phyloP scores from a whole-genome alignment of 2,113 vertebrate species.

The Agelaius tricolor region DNA sequence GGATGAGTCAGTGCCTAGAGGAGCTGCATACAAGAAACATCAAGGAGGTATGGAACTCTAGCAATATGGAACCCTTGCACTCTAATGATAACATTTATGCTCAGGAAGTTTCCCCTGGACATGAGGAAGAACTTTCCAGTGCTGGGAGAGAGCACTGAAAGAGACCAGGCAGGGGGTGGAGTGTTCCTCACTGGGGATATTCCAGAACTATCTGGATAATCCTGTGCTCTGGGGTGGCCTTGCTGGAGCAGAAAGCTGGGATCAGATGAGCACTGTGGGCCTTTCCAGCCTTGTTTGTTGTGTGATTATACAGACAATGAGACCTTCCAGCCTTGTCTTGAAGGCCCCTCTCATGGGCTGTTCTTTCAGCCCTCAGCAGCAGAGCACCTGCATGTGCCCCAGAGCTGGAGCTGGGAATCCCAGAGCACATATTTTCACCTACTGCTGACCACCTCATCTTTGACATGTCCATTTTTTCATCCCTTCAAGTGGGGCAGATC shows the following conservation, averaged over 20 bases:
- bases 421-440: not conserved
- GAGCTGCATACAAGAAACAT: too few species aligned
- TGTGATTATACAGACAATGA: rapidly evolving
- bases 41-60: too few species aligned
- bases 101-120: not conserved
- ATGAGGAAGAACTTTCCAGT: not conserved
- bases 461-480: not conserved
- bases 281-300: not conserved
- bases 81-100: too few species aligned
- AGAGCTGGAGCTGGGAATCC: not conserved
- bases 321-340: not conserved
- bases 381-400: rapidly evolving
- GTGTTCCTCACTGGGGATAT: not conserved
- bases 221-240: not conserved
- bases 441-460: not conserved
- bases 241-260: not conserved
- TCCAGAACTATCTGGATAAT: not conserved
- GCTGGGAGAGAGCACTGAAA: not conserved
- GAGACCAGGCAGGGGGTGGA: not conserved
- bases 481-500: not conserved
- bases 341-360: not conserved
- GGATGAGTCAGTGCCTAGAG: too few species aligned
- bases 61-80: too few species aligned
- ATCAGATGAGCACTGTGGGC: too few species aligned
- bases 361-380: not conserved